Percentiles rank a stretch among this genome's conserved stretches.
Evolutionary conservation across 2,888 invertebrate genomes (phyloP).

Genomic region (Allolobophora icterica): DNA sequence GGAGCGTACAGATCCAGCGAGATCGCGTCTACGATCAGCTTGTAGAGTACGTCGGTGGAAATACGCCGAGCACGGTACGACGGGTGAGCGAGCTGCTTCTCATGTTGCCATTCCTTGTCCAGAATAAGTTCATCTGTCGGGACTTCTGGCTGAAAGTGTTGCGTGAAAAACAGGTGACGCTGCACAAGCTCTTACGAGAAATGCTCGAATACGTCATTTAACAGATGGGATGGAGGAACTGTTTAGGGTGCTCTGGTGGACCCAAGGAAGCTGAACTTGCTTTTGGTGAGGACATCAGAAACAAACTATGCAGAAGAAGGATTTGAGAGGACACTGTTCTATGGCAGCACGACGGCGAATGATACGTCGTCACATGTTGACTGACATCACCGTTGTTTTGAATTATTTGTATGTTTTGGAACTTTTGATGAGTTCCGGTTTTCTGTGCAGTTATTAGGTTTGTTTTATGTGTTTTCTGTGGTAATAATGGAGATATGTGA

Average conservation of each 20-base stretch:
- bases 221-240: neutral
- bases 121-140: conserved; percentile 37
- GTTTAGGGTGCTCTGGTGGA: neutral
- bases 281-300: neutral
- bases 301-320: neutral
- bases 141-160: conserved; percentile 40
- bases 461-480: neutral
- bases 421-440: neutral
- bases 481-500: neutral
- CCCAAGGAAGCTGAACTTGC: neutral
- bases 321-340: neutral
- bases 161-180: conserved; percentile 32
- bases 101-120: conserved; percentile 41
- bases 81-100: conserved; percentile 42
- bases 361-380: neutral
- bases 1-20: conserved; percentile 38
- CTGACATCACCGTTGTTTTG: neutral
- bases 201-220: conserved; percentile 41
- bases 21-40: conserved; percentile 39
- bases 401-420: neutral
- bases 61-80: conserved; percentile 30
- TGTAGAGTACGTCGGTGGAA: conserved; percentile 36
- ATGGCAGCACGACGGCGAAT: neutral
- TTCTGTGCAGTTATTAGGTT: conserved; percentile 17
- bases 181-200: conserved; percentile 42